These are phyloP conservation scores for Notarius quadriscutis DNA, from an alignment of 2,113 vertebrate species.

Conservation along the genomic window DNA sequence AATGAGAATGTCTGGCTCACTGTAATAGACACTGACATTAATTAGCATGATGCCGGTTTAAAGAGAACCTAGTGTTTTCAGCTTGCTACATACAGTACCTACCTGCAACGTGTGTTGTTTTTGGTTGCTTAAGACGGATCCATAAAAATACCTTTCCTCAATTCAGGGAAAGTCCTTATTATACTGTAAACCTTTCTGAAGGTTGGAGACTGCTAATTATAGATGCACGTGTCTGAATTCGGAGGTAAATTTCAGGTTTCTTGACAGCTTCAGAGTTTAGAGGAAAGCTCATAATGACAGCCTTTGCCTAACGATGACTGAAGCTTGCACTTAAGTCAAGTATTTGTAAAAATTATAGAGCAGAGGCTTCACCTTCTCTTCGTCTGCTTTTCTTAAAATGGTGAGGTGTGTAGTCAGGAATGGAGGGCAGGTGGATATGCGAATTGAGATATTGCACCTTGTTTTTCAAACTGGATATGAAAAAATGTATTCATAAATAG, in stretches of 20 bases:
- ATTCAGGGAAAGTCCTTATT: slow-evolving; percentile 59
- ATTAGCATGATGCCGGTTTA: slow-evolving; percentile 55
- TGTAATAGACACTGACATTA: slow-evolving; percentile 47
- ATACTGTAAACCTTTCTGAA: slow-evolving; percentile 41
- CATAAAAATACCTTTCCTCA: slow-evolving; percentile 28
- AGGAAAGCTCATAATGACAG: slow-evolving; percentile 63
- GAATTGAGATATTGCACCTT: neutral
- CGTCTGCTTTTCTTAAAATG: neutral
- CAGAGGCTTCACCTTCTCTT: neutral
- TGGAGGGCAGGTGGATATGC: neutral
- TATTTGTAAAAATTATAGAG: slow-evolving; percentile 1
- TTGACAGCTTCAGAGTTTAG: slow-evolving; percentile 56
- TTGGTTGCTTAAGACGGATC: slow-evolving; percentile 32
- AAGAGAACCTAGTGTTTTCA: slow-evolving; percentile 52
- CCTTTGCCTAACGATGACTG: slow-evolving; percentile 33
- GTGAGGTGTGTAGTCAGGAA: neutral
- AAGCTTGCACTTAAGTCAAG: neutral
- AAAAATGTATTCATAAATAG: neutral
- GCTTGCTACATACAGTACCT: slow-evolving; percentile 26
- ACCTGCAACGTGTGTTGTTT: slow-evolving; percentile 39
- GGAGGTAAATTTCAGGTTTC: slow-evolving; percentile 45
- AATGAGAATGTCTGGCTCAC: slow-evolving; percentile 42
- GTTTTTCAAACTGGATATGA: neutral
- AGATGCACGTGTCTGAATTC: slow-evolving; percentile 57
- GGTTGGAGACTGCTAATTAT: slow-evolving; percentile 47